Conservation (phyloP, 2,888 invertebrate species). For the Strigamia maritima region DNA sequence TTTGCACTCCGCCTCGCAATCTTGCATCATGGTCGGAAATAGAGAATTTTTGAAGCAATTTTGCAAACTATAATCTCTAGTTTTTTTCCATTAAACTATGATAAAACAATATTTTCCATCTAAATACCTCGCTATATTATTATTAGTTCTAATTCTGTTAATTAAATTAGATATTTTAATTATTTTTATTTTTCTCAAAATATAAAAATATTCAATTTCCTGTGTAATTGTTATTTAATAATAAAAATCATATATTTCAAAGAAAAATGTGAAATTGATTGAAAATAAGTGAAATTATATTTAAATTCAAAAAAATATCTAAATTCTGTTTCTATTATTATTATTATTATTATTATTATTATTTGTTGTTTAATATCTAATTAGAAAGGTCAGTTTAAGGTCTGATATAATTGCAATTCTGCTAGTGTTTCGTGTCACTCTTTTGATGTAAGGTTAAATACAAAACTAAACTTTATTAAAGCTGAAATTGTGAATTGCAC, state of each 20-base stretch:
- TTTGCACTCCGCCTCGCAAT: slow-evolving; percentile 16
- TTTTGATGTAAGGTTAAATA: slow-evolving; percentile 17
- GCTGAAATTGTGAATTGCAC: not conserved
- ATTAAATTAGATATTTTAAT: not conserved
- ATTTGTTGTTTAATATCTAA: not conserved
- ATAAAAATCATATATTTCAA: not conserved
- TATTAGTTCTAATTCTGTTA: not conserved
- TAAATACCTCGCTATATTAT: not conserved
- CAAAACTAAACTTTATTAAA: slow-evolving; percentile 18
- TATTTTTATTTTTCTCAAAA: not conserved
- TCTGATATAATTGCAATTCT: not conserved
- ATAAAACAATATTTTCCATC: not conserved
- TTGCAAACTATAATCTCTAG: not conserved
- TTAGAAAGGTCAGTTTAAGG: slow-evolving; percentile 1
- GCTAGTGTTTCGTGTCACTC: not conserved
- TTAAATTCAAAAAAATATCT: not conserved
- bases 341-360: too few relatives aligned
- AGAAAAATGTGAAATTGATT: not conserved
- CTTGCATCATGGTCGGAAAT: slow-evolving; percentile 8
- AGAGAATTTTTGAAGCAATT: slow-evolving; percentile 18
- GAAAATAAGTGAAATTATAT: too few relatives aligned
- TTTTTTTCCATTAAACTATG: not conserved
- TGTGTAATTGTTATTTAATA: not conserved
- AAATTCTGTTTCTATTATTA: not conserved
- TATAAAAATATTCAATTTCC: too few relatives aligned